phyloP scores from a whole-genome alignment of 2,113 vertebrate species.

The Cyanistes caeruleus region DNA sequence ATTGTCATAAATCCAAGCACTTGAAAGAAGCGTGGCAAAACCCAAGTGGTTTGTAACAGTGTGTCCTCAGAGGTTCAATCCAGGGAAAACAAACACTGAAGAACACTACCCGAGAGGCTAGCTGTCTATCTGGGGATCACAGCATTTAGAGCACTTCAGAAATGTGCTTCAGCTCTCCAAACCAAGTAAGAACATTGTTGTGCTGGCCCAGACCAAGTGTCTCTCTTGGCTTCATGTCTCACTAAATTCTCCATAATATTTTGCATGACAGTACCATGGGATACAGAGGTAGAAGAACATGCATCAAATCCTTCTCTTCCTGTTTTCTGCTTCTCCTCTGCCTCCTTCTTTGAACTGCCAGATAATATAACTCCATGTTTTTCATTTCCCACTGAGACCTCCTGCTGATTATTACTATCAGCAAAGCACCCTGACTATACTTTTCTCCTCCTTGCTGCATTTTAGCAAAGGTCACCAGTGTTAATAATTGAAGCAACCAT shows the following conservation, averaged over 20 bases:
- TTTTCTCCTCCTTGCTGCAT: background rate
- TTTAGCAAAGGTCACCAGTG: background rate
- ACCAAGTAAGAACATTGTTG: background rate
- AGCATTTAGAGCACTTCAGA: background rate
- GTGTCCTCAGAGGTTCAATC: background rate
- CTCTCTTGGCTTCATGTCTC: background rate
- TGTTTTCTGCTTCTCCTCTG: background rate
- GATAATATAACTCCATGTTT: background rate
- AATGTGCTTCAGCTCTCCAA: background rate
- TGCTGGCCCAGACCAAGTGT: background rate
- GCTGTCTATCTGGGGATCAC: background rate
- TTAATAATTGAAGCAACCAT: slow-evolving; percentile 5
- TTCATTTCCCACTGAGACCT: background rate
- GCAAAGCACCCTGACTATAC: background rate
- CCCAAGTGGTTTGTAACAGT: rapidly evolving
- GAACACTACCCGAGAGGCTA: background rate
- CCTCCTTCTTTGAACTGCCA: background rate
- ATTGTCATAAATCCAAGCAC: background rate
- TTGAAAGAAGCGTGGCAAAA: background rate
- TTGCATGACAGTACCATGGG: background rate
- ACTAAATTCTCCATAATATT: background rate
- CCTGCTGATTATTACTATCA: background rate
- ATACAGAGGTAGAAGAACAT: background rate
- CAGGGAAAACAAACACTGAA: background rate
- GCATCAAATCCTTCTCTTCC: background rate